phyloP scores from a whole-genome alignment of 2,797 vertebrate species.

The Ctenopoma multispine region DNA sequence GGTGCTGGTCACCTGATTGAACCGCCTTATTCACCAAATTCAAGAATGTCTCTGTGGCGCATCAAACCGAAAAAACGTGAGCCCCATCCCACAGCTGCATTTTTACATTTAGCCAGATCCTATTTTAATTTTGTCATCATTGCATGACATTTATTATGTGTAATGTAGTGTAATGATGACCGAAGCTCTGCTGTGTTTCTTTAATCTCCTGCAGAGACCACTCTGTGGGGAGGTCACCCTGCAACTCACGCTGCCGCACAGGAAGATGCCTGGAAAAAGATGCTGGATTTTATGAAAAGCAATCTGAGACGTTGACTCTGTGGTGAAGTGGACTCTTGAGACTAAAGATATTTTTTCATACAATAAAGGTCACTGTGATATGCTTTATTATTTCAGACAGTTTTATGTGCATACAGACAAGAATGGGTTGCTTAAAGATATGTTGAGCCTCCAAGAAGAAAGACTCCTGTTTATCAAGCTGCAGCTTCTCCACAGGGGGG shows the following conservation, averaged over 20 bases:
- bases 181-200: not conserved
- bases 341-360: not conserved
- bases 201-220: slow-evolving; percentile 67
- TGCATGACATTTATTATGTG: not conserved
- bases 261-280: slow-evolving; percentile 87
- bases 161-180: not conserved
- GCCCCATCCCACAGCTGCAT: not conserved
- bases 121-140: not conserved
- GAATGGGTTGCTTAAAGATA: not conserved
- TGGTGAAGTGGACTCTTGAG: not conserved
- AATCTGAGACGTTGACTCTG: slow-evolving; percentile 58
- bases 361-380: not conserved
- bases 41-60: slow-evolving; percentile 61
- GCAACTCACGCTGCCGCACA: slow-evolving; percentile 86
- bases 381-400: not conserved
- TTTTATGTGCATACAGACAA: not conserved
- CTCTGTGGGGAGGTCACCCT: slow-evolving; percentile 81
- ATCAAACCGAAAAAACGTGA: slow-evolving; percentile 70
- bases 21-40: slow-evolving; percentile 81
- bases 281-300: slow-evolving; percentile 71
- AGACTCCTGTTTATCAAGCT: not conserved
- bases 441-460: no score
- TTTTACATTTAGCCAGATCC: not conserved
- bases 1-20: slow-evolving; percentile 89
- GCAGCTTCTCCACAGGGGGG: slow-evolving; percentile 9